These are phyloP conservation scores for Pangasius macronema DNA, from an alignment of 2,797 vertebrate genomes.

Conservation along the genomic window DNA sequence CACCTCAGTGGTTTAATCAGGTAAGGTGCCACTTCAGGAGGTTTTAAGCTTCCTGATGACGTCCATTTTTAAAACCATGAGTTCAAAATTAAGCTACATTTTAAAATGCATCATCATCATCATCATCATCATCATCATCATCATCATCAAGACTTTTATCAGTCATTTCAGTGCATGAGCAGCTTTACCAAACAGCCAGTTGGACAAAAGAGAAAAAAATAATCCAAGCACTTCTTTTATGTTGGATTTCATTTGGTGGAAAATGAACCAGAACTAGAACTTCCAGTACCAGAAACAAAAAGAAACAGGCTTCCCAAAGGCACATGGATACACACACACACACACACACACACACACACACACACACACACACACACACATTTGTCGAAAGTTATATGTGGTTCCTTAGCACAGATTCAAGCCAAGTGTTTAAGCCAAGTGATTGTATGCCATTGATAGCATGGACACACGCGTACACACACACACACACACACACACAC, in stretches of 20 bases:
- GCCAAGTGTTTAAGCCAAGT: not conserved
- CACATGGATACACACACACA: not conserved
- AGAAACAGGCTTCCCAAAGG: too few species aligned
- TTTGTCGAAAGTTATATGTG: too few species aligned
- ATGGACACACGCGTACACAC: not conserved
- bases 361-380: not conserved
- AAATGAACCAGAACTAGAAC: not conserved
- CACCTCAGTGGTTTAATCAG: not conserved
- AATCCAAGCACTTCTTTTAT: not conserved
- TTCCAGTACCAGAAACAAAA: not conserved
- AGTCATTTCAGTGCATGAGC: not conserved
- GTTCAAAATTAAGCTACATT: not conserved
- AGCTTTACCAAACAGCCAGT: not conserved
- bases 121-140: not conserved
- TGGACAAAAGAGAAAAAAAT: not conserved
- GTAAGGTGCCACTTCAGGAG: not conserved
- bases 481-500: conserved; percentile 1
- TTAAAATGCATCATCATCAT: not conserved
- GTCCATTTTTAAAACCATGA: not conserved
- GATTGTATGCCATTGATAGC: not conserved
- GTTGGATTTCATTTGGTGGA: not conserved
- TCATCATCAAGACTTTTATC: not conserved
- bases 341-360: not conserved
- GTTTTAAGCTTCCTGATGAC: not conserved
- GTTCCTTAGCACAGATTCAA: not conserved